Evolutionary conservation across 2,797 vertebrate species (phyloP), one percentile per base, ranked within the genome.

Genomic region (Nyctibius grandis): DNA sequence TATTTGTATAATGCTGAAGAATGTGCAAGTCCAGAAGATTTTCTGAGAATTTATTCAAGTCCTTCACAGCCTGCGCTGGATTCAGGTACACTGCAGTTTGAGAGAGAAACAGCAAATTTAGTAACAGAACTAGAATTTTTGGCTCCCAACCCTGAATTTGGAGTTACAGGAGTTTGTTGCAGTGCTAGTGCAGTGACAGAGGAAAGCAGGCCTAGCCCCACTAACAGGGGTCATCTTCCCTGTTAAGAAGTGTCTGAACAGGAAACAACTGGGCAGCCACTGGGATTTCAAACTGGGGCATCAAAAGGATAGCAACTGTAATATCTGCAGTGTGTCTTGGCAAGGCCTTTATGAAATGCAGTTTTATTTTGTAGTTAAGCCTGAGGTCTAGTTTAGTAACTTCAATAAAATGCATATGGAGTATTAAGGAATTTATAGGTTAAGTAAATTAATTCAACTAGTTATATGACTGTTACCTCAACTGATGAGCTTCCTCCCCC

Each of bases 1-100:
- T 95, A 33, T 29, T 47, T 98, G 69, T 92, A 60, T 22, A 72
- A 78, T 14, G 81, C 87, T 22, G 63, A 95, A 31, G 91, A 97
- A 51, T 95, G 95, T 14, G 6, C 90, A 56, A 96, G 96, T 9
- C 97, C 98, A 2, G 79, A 44, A 31, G 72, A 92, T 16, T 98
- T 97, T 31, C 63, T 98, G 61, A 76, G 81, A 40, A 95, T 85
- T 63, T 98, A 97, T 42, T 64, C 90, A 31, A 97, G 84, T 29
- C 97, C 98, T 31, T n/a, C 95, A 8, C 89, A 98, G 8, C 19
- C 94, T 45, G 70, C 34, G 33, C 47, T 95, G 50, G 97, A 97
- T 81, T 95, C 98, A 77, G 97, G 97, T 96, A 95, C 5, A 2
- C 8, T 9, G 18, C 17, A 11, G 31, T 9, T 5, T 26, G 38